Evolutionary conservation across 2,113 vertebrate species (phyloP), one percentile per base, ranked within the genome.

Genomic region (Aythya baeri): DNA sequence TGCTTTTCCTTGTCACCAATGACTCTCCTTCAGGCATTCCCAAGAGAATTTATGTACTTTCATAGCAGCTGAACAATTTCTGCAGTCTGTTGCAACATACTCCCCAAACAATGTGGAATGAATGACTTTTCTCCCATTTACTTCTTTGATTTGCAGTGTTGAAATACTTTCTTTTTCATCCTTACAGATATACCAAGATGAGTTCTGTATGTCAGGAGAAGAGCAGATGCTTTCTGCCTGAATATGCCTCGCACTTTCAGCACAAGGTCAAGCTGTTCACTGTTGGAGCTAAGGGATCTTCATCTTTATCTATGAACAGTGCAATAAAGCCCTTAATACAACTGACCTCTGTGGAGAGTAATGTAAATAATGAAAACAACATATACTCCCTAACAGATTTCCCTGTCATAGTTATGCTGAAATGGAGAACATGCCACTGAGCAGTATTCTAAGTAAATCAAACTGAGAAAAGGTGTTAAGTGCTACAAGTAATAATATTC

Each of bases 371-470:
- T 54, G 46, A 87, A 77, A 89, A 80, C 50, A 84, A 89, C 20
- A 8, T 83, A 57, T 66, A 59, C 62, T 83, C 46, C 74, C 68
- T 68, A 94, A 32, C 36, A 85, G 59, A 89, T 83, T 77, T 66
- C 41, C 65, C 50, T 93, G 63, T 85, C 25, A 67, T 80, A 73
- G 62, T 43, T 18, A 85, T 21, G 17, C 0, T 82, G 94, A 86
- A 79, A 94, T 72, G 66, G 55, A 85, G 44, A 79, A 73, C 50
- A 54, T 25, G 63, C 41, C 91, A 66, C 77, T 86, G 83, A 93
- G 38, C 41, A 89, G 43, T 63, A 77, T 70, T 77, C 63, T 67
- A 80, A 95, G 91, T 88, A 94, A 91, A 80, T 93, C 87, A 91
- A 93, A 93, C 34, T n/a, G 62, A 77, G 50, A 84, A 80, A 93